Evolutionary conservation across 2,888 invertebrate genomes (phyloP).

Genomic region (Oscheius myriophilus): DNA sequence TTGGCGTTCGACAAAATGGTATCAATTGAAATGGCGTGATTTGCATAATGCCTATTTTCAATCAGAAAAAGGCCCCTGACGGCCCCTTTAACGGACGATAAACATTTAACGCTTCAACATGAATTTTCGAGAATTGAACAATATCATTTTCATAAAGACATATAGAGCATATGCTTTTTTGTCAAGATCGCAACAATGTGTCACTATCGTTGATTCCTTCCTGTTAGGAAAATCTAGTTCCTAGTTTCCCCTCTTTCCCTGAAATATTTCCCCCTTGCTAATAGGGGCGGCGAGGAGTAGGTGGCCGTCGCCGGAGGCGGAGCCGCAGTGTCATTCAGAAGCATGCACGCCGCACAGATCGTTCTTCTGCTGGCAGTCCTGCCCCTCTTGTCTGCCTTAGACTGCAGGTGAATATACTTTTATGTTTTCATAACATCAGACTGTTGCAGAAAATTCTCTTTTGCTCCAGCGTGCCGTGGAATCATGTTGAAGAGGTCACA

Average conservation of each 20-base stretch:
- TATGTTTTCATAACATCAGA: not conserved
- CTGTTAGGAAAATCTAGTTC: not conserved
- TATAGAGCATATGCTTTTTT: too few species aligned
- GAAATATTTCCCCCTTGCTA: not conserved
- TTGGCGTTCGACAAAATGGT: too few species aligned
- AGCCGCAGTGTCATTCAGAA: slow-evolving; percentile 23
- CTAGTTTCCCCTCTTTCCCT: not conserved
- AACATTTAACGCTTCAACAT: too few species aligned
- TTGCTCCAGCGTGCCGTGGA: slow-evolving; percentile 63
- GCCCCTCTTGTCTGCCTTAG: slow-evolving; percentile 39
- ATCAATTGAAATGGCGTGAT: too few species aligned
- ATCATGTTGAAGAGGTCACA: slow-evolving; percentile 58
- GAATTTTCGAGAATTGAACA: too few species aligned
- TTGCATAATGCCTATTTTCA: too few species aligned
- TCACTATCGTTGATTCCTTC: not conserved
- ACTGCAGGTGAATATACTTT: slow-evolving; percentile 42
- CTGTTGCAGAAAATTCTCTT: slow-evolving; percentile 59
- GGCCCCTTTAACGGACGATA: too few species aligned
- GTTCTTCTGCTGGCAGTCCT: slow-evolving; percentile 44
- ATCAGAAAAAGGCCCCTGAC: too few species aligned
- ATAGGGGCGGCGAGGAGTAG: slow-evolving; percentile 7
- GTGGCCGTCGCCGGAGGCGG: slow-evolving; percentile 16
- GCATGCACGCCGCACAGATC: slow-evolving; percentile 32
- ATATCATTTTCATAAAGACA: too few species aligned
- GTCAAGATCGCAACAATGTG: too few species aligned